Conservation (phyloP, 2,113 vertebrate genomes). For the Peromyscus polionotus region DNA sequence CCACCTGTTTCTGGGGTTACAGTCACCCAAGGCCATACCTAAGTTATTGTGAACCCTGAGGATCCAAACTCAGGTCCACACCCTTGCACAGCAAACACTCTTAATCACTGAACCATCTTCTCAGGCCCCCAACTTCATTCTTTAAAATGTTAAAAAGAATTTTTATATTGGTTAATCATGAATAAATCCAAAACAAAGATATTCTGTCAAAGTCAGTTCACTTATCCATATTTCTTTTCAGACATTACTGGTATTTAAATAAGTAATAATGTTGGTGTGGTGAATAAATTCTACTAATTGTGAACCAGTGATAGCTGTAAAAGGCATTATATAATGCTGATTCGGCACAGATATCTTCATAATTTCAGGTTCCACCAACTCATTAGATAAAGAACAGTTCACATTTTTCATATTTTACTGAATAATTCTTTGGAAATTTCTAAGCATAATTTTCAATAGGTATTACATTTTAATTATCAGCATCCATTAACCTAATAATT, state of each 20-base stretch:
- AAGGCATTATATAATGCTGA: conserved; percentile 45
- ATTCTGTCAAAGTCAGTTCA: not conserved
- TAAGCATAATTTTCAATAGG: conserved; percentile 46
- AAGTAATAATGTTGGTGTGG: not conserved
- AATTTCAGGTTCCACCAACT: conserved; percentile 53
- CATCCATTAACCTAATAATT: conserved; percentile 10
- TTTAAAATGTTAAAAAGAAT: not conserved
- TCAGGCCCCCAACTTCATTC: not conserved
- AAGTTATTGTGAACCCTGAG: not conserved
- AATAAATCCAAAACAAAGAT: conserved; percentile 40
- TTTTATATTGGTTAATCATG: conserved; percentile 7
- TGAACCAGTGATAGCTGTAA: conserved; percentile 49
- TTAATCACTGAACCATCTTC: not conserved
- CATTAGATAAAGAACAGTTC: conserved; percentile 18
- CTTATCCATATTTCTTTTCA: conserved; percentile 4
- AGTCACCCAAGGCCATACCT: not conserved
- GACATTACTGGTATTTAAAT: not conserved
- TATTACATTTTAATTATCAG: conserved; percentile 34
- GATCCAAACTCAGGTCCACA: not conserved
- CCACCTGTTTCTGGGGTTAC: not conserved
- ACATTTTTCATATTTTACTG: conserved; percentile 15
- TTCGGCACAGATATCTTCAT: conserved; percentile 36
- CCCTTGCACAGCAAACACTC: not conserved
- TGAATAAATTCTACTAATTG: conserved; percentile 33
- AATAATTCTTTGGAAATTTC: not conserved